Conservation (phyloP, 2,888 invertebrate genomes). For the Hydrotaea cyrtoneurina region DNA sequence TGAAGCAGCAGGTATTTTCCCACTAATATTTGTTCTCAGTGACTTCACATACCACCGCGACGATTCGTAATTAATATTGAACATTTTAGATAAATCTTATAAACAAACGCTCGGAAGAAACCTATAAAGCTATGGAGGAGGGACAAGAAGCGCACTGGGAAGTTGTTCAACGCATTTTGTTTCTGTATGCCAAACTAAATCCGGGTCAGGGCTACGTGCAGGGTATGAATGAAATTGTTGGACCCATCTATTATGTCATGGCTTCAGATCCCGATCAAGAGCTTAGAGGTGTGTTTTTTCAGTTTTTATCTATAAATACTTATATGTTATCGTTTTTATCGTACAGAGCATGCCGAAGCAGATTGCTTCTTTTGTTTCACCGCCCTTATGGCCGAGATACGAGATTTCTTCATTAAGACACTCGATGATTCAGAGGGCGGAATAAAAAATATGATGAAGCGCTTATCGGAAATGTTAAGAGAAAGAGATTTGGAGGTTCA, state of each 20-base stretch:
- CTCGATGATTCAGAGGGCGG: conserved; percentile 96
- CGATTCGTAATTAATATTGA: neutral
- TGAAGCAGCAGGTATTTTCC: conserved; percentile 61
- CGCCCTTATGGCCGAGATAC: conserved; percentile 97
- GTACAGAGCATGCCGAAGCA: conserved; percentile 93
- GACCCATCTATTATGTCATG: conserved; percentile 98
- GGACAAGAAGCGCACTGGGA: conserved; percentile 99
- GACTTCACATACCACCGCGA: neutral
- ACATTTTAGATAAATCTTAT: conserved; percentile 86
- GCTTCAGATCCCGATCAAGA: conserved; percentile 92
- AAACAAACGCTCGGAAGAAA: conserved; percentile 88
- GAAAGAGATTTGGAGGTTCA: conserved; percentile 89
- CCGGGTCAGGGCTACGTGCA: conserved; percentile 98
- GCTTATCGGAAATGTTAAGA: conserved; percentile 88
- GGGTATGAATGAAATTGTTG: conserved; percentile 99
- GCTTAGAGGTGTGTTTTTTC: conserved; percentile 86
- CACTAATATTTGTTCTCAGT: neutral
- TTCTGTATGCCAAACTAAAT: conserved; percentile 98
- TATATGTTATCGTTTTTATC: conserved; percentile 66
- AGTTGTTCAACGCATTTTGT: conserved; percentile 97
- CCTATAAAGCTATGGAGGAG: conserved; percentile 92
- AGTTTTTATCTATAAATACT: no score
- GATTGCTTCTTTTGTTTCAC: conserved; percentile 99
- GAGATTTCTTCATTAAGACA: conserved; percentile 98
- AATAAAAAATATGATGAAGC: conserved; percentile 94